phyloP scores from a whole-genome alignment of 2,888 invertebrate species.

The Frankliniella intonsa region DNA sequence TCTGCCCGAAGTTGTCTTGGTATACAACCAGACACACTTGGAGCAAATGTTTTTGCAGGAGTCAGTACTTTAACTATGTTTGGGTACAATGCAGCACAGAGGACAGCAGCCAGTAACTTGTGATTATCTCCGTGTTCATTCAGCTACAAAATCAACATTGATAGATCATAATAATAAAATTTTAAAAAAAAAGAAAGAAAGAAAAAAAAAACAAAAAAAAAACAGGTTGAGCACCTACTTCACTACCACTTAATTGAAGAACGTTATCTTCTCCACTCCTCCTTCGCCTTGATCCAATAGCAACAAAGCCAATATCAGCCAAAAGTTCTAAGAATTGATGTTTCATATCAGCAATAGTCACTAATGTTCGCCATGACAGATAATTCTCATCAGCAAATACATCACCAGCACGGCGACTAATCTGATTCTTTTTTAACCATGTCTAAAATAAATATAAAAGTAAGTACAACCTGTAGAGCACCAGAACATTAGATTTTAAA shows the following conservation, averaged over 20 bases:
- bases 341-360: slow-evolving; percentile 82
- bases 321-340: slow-evolving; percentile 71
- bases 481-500: slow-evolving; percentile 29
- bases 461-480: slow-evolving; percentile 26
- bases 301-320: slow-evolving; percentile 73
- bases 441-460: slow-evolving; percentile 51
- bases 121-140: slow-evolving; percentile 71
- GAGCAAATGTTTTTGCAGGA: slow-evolving; percentile 66
- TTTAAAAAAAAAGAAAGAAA: slow-evolving; percentile 35
- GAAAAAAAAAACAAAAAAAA: background rate
- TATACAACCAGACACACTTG: slow-evolving; percentile 68
- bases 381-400: slow-evolving; percentile 79
- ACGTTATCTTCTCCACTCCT: slow-evolving; percentile 55
- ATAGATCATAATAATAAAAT: background rate
- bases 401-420: slow-evolving; percentile 65
- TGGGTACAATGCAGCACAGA: slow-evolving; percentile 90
- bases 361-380: slow-evolving; percentile 73
- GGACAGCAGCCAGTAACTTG: slow-evolving; percentile 70
- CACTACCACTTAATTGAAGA: slow-evolving; percentile 58
- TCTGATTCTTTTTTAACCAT: slow-evolving; percentile 69
- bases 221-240: slow-evolving; percentile 45
- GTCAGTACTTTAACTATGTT: slow-evolving; percentile 81
- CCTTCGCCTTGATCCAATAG: slow-evolving; percentile 46
- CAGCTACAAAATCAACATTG: slow-evolving; percentile 51
- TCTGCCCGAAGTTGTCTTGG: slow-evolving; percentile 65